phyloP scores from a whole-genome alignment of 53 echinoderm and acorn worm species.

The Temnopleurus reevesii region DNA sequence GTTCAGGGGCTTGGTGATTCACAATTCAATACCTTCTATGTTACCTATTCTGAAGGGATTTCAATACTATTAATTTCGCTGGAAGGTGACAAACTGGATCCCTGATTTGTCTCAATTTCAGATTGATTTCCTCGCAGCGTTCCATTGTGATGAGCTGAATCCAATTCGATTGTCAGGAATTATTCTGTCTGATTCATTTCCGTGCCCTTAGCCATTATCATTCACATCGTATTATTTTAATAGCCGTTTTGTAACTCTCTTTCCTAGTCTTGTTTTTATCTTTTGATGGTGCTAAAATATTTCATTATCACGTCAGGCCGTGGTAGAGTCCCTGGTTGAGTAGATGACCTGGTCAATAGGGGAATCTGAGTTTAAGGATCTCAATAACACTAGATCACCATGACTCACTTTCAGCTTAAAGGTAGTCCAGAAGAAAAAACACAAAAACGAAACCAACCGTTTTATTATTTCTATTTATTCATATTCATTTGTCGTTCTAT shows the following conservation, averaged over 20 bases:
- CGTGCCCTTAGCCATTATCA: background rate
- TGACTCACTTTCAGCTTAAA: constrained; percentile 11
- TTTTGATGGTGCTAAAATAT: constrained; percentile 12
- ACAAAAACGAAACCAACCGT: too few relatives aligned
- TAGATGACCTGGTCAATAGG: constrained; percentile 19
- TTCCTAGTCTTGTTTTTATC: background rate
- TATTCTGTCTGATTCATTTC: constrained; percentile 22
- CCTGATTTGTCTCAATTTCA: constrained; percentile 31
- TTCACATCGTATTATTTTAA: background rate
- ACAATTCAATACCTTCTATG: too few relatives aligned
- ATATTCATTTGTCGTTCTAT: background rate
- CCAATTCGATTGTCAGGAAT: background rate
- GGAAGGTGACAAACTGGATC: background rate
- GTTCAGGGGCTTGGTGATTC: too few relatives aligned
- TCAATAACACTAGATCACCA: constrained; percentile 4
- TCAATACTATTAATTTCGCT: background rate
- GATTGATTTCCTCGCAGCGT: constrained; percentile 20
- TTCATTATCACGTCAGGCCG: constrained; percentile 18
- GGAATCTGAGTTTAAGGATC: background rate
- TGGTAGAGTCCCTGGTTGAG: background rate
- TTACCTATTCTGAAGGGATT: too few relatives aligned
- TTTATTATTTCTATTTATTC: background rate
- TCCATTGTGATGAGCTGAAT: background rate
- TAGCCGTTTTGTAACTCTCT: background rate
- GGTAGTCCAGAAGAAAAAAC: background rate